phyloP scores from a whole-genome alignment of 2,888 invertebrate species.

The Brenthis daphne region DNA sequence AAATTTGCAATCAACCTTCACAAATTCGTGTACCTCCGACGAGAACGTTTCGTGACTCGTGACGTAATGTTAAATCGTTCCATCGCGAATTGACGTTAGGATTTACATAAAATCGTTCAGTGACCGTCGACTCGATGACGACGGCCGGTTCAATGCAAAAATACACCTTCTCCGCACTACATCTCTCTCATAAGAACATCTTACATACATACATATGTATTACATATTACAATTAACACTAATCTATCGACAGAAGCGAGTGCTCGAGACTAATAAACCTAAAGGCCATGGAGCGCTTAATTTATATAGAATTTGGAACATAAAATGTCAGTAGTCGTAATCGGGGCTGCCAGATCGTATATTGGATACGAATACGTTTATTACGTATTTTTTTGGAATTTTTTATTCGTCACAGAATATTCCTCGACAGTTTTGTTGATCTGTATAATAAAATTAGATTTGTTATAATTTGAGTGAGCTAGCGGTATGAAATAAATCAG shows the following conservation, averaged over 20 bases:
- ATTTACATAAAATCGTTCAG: conserved; percentile 10
- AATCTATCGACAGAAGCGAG: conserved; percentile 1
- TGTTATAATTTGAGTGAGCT: too few relatives aligned
- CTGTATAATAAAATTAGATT: too few relatives aligned
- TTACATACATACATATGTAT: conserved; percentile 48
- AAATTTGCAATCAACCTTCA: too few relatives aligned
- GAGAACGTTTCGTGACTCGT: conserved; percentile 29
- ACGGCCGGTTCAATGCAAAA: conserved; percentile 50
- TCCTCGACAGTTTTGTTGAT: too few relatives aligned
- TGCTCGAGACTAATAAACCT: conserved; percentile 30
- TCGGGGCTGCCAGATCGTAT: too few relatives aligned
- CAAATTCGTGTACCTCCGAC: conserved; percentile 18
- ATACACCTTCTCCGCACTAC: conserved; percentile 64
- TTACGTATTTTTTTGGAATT: too few relatives aligned
- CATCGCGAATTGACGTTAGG: conserved; percentile 30
- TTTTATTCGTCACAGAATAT: too few relatives aligned
- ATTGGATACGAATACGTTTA: too few relatives aligned
- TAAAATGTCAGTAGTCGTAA: too few relatives aligned
- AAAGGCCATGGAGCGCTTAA: conserved; percentile 35
- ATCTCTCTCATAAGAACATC: conserved; percentile 64
- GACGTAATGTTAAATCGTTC: neutral
- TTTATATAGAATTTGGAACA: too few relatives aligned
- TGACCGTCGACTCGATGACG: too few relatives aligned
- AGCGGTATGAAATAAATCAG: too few relatives aligned
- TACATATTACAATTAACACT: conserved; percentile 20